Conservation (phyloP, 1,140 invertebrate species). For the Sminthurides bifidus region DNA sequence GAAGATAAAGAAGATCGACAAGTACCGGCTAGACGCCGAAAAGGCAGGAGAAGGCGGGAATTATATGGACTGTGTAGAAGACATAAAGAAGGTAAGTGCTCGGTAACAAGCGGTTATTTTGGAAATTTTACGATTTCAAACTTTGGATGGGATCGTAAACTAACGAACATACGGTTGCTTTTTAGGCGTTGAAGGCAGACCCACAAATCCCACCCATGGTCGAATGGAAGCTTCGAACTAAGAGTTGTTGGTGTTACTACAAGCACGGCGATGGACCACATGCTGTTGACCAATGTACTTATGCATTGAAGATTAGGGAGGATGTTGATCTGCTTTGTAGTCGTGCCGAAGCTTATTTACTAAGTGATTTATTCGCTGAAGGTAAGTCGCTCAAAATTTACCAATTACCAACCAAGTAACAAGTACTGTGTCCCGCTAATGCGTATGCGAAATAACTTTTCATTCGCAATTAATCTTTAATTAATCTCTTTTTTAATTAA, state of each 20-base stretch:
- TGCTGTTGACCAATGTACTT: constrained; percentile 61
- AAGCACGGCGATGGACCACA: constrained; percentile 50
- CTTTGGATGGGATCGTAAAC: neutral
- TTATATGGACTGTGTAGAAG: constrained; percentile 60
- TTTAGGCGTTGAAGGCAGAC: constrained; percentile 53
- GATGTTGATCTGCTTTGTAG: constrained; percentile 75
- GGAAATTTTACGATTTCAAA: neutral
- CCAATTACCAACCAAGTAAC: too few relatives aligned
- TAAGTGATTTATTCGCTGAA: constrained; percentile 84
- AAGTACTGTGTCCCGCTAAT: too few relatives aligned
- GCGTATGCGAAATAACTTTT: neutral
- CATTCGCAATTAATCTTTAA: neutral
- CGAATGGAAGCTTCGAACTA: constrained; percentile 40
- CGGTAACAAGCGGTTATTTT: neutral
- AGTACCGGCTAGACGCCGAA: constrained; percentile 58
- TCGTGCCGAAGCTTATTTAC: constrained; percentile 80
- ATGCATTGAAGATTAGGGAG: constrained; percentile 62
- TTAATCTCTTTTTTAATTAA: constrained; percentile 20
- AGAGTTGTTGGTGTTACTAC: constrained; percentile 60
- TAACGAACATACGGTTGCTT: neutral
- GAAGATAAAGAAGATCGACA: constrained; percentile 90
- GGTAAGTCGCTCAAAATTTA: constrained; percentile 45
- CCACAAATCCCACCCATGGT: constrained; percentile 41
- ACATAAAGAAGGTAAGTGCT: constrained; percentile 50
- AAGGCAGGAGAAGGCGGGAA: constrained; percentile 47